A percentile compares a stretch with the other conserved stretches of the same genome.
Conservation (phyloP, 2,797 vertebrate species). For the Helicolenus hilgendorfi region DNA sequence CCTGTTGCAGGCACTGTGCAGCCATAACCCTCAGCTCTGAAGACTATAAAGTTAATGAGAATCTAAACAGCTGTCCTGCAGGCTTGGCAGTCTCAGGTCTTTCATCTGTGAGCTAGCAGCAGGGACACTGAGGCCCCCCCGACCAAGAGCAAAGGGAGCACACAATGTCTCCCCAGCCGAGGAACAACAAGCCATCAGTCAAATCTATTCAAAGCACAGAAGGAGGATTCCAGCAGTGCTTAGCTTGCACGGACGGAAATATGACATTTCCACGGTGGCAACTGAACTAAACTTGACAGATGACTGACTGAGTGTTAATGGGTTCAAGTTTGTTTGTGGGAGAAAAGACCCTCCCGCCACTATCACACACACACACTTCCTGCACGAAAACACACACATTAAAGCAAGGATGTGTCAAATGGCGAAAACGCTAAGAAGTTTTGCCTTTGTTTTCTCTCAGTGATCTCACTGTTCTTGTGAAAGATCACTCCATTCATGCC, state of each 20-base stretch:
- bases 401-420: neutral
- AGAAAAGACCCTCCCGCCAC: neutral
- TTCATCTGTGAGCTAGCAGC: conserved; percentile 41
- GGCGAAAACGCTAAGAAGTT: neutral
- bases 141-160: neutral
- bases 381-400: conserved; percentile 10
- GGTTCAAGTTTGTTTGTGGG: conserved; percentile 33
- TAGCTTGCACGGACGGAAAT: conserved; percentile 46
- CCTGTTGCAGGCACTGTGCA: neutral
- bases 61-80: conserved; percentile 50
- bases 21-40: neutral
- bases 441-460: conserved; percentile 32
- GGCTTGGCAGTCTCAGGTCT: conserved; percentile 17
- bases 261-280: conserved; percentile 12
- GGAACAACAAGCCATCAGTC: conserved; percentile 52
- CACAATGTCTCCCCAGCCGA: conserved; percentile 28
- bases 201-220: conserved; percentile 67
- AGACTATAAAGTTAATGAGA: conserved; percentile 32
- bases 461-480: conserved; percentile 61
- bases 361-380: neutral
- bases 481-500: conserved; percentile 51
- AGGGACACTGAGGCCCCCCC: neutral
- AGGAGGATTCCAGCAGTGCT: conserved; percentile 37
- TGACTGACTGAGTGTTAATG: conserved; percentile 24
- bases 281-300: conserved; percentile 41